Conservation (phyloP, 2,888 invertebrate genomes). For the Drosophila setosimentum region DNA sequence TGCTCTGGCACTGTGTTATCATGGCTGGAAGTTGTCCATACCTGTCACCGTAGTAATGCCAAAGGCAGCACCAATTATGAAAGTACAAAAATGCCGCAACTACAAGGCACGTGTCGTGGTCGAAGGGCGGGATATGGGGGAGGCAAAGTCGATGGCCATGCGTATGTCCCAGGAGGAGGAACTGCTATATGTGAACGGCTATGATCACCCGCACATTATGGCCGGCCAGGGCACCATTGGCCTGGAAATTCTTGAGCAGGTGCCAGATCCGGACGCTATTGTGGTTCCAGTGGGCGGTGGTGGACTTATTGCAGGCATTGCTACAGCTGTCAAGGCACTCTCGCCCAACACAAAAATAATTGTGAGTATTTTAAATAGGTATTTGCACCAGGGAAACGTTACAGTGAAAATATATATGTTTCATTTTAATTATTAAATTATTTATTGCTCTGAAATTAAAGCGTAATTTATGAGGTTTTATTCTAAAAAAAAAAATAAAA, state of each 20-base stretch:
- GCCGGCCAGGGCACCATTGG: slow-evolving; percentile 98
- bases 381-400: not conserved
- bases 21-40: slow-evolving; percentile 89
- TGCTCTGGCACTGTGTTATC: slow-evolving; percentile 92
- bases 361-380: slow-evolving; percentile 87
- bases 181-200: slow-evolving; percentile 95
- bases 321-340: slow-evolving; percentile 94
- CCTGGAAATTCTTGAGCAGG: slow-evolving; percentile 96
- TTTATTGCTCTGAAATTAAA: not conserved
- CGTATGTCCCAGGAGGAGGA: slow-evolving; percentile 89
- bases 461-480: not conserved
- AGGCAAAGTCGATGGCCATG: slow-evolving; percentile 93
- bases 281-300: slow-evolving; percentile 96
- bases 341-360: slow-evolving; percentile 93
- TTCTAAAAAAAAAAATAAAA: not conserved
- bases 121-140: slow-evolving; percentile 92
- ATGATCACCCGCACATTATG: slow-evolving; percentile 97
- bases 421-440: not conserved
- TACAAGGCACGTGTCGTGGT: slow-evolving; percentile 93
- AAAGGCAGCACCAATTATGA: slow-evolving; percentile 97
- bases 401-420: not conserved
- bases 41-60: slow-evolving; percentile 98
- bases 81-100: slow-evolving; percentile 94
- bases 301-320: slow-evolving; percentile 96
- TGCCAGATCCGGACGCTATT: slow-evolving; percentile 94